Conservation (phyloP, 2,888 invertebrate species). For the Oxytorus armatus region DNA sequence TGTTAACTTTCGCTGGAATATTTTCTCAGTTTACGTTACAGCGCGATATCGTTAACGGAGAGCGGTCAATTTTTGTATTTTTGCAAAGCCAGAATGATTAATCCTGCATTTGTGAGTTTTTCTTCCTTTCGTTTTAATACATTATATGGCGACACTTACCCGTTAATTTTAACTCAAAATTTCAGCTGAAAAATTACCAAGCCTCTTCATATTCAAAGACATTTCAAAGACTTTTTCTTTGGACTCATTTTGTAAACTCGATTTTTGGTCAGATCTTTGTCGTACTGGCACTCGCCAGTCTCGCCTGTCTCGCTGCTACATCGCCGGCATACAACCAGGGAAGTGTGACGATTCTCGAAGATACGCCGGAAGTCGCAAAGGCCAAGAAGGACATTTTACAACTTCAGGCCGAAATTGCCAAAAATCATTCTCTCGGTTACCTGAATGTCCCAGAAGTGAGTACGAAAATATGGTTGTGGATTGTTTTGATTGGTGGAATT, state of each 20-base stretch:
- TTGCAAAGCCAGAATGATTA: constrained; percentile 47
- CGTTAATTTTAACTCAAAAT: too few species aligned
- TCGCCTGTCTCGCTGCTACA: constrained; percentile 75
- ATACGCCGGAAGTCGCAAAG: constrained; percentile 89
- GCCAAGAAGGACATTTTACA: constrained; percentile 89
- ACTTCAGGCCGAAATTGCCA: constrained; percentile 90
- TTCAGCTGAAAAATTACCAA: too few species aligned
- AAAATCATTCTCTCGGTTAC: constrained; percentile 86
- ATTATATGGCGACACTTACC: too few species aligned
- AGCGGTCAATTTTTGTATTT: constrained; percentile 6
- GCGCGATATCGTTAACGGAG: constrained; percentile 57
- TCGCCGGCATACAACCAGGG: constrained; percentile 73
- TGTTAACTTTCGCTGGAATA: constrained; percentile 76
- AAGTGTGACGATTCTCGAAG: constrained; percentile 87
- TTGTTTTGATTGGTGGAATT: too few species aligned
- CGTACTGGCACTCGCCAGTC: constrained; percentile 69
- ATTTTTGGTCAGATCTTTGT: constrained; percentile 69
- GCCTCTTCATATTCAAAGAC: too few species aligned
- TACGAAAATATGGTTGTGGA: too few species aligned
- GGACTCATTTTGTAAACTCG: not conserved
- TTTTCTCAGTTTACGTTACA: constrained; percentile 72
- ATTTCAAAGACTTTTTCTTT: too few species aligned
- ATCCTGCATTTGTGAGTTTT: constrained; percentile 58
- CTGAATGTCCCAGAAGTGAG: constrained; percentile 74
- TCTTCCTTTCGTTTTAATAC: not conserved